Evolutionary conservation across 2,888 invertebrate genomes (phyloP), one percentile per base, ranked within the genome.

Genomic region (Crematogaster levior): DNA sequence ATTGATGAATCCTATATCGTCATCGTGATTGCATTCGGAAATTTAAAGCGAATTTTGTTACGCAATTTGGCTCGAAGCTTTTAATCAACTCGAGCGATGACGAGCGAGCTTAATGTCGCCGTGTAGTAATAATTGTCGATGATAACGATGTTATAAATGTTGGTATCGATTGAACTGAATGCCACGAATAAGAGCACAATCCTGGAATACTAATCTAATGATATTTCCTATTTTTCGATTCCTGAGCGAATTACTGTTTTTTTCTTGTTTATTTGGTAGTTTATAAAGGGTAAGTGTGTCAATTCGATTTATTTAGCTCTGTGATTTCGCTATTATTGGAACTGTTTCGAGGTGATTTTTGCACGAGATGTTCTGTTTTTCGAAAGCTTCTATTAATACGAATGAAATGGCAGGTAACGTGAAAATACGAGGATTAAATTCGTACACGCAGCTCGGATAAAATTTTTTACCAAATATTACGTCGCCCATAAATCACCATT

Each of bases 21-120:
- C 51, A 75, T 48, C 48, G 30, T 56, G 68, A 43, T 70, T 24
- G 30, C 10, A 27, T 51, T 58, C 40, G 43, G 18, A 70, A 70
- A 79, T 79, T 68, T 56, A 3, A 77, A 77, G 34, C 34, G 56
- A 48, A 66, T 46, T 66, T 66, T 51, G 40, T 72, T 72, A n/a
- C 27, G 27, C 37, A 40, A 66, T 66, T 74, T 74, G 18, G 27
- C 30, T 40, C 18, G 18, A 18, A 61, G 60, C 24, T 60, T 73
- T 75, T 75, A 75, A 75, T 40, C 18, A 70, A 34, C 24, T 70
- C 43, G 24, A 51, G 34, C 56, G 40, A 34, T 79, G 56, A 70
- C 51, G 30, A n/a, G 2, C 53, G 53, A 56, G 18, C 43, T 79
- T 46, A 68, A 77, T 15, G n/a, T 58, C 43, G n/a, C 15, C 58